phyloP scores from a whole-genome alignment of 2,888 invertebrate species.

The Apodemia hepburni region DNA sequence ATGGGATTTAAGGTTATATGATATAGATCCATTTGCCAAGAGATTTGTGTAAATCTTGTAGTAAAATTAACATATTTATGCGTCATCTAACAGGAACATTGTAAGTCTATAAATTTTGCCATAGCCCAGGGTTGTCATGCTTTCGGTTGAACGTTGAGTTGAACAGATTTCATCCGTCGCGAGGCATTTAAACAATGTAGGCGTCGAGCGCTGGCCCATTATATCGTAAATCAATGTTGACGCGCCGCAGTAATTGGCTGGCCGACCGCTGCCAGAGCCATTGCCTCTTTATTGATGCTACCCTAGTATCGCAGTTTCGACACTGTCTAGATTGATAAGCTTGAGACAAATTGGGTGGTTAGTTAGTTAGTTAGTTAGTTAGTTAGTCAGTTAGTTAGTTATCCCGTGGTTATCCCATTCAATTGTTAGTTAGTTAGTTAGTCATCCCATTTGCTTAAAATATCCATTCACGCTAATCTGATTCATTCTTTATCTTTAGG shows the following conservation, averaged over 20 bases:
- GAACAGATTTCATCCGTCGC: constrained; percentile 39
- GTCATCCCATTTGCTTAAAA: too few relatives aligned
- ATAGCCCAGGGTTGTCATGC: constrained; percentile 12
- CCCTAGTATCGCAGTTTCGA: constrained; percentile 50
- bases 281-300: constrained; percentile 53
- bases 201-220: constrained; percentile 58
- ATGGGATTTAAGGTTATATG: too few relatives aligned
- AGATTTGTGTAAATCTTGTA: too few relatives aligned
- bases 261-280: constrained; percentile 45
- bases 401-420: too few relatives aligned
- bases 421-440: too few relatives aligned
- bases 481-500: too few relatives aligned
- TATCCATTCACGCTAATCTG: too few relatives aligned
- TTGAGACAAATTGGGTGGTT: too few relatives aligned
- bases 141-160: constrained; percentile 21
- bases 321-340: constrained; percentile 34
- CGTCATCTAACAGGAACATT: not conserved
- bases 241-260: constrained; percentile 66
- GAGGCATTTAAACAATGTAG: constrained; percentile 68
- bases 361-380: too few relatives aligned
- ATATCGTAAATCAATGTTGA: constrained; percentile 74
- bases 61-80: not conserved
- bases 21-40: too few relatives aligned
- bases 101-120: constrained; percentile 14
- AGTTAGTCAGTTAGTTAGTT: too few relatives aligned